Base-by-base conservation (phyloP, 2,888 invertebrate genomes). In the Hermaeophaga mercurialis region DNA sequence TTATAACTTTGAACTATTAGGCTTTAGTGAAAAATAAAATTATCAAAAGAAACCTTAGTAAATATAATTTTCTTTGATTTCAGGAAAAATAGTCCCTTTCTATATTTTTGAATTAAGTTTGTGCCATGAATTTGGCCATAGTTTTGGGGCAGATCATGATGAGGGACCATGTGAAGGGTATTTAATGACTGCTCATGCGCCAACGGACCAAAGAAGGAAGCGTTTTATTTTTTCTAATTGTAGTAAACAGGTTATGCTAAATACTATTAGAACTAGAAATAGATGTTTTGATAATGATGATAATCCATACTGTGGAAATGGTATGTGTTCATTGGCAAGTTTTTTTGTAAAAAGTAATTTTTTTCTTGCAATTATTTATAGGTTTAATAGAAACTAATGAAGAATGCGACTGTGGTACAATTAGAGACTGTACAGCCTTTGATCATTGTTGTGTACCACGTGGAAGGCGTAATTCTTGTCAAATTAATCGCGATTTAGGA, bases 371-470 rank as follows among this genome's bases (percentile, higher is more conserved):
- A 17, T 36, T 17, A 36, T 17, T 18, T 26, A 9, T 54, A 82
- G 82, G 81, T 15, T 84, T 89, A 55, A 83, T 84, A 0, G 90
- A 90, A 70, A 80, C 81, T 5, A 85, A 82, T 0, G 90, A 90
- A 73, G 81, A 86, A 28, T 90, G 90, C 70, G 90, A 90, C 75
- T 85, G 85, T 66, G 85, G 85, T 0, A 81, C 84, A 44, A 80
- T 80, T 1, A 79, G 80, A 0, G 80, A 81, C 1, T 83, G 82
- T 65, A 72, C 70, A 14, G 67, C 71, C 33, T 70, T 71, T 11
- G 82, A 83, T 60, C 79, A 78, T 0, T 83, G 82, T 68, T 83
- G 82, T 67, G 79, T 80, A 0, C 80, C 82, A 0, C 72, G 80
- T n/a, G 62, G 65, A 19, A 79, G 78, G 9, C 77, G 75, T 26